These are phyloP conservation scores for Anolis carolinensis DNA, from an alignment of 2,113 vertebrate species.

Conservation along the genomic window DNA sequence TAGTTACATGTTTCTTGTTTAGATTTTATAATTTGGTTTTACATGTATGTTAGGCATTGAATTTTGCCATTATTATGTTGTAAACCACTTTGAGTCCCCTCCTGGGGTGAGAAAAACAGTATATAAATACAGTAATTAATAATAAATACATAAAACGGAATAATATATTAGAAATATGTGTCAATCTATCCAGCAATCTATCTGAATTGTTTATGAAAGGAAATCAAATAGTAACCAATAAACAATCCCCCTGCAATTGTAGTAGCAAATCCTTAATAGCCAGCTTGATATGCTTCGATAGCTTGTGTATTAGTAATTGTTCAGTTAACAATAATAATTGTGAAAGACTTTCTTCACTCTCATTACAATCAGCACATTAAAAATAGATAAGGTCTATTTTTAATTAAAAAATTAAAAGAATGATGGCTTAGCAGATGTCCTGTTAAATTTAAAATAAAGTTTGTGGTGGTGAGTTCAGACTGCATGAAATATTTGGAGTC, in stretches of 20 bases:
- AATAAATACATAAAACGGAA: no score
- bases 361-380: slow-evolving; percentile 5
- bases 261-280: slow-evolving; percentile 28
- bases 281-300: slow-evolving; percentile 9
- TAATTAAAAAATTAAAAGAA: slow-evolving; percentile 13
- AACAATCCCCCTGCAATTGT: background rate
- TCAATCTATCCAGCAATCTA: no score
- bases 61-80: no score
- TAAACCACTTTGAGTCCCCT: no score
- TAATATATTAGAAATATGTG: no score
- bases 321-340: background rate
- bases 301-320: background rate
- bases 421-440: background rate
- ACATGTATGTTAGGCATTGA: no score
- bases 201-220: slow-evolving; percentile 1
- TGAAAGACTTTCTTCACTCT: background rate
- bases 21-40: no score
- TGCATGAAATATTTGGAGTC: slow-evolving; percentile 3
- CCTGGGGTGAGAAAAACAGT: no score
- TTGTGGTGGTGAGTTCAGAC: background rate
- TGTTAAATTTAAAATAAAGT: slow-evolving; percentile 25
- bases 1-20: no score
- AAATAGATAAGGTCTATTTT: slow-evolving; percentile 21
- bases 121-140: no score
- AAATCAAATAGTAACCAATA: slow-evolving; percentile 37